Evolutionary conservation across 2,888 invertebrate genomes (phyloP), one percentile per base, ranked within the genome.

Genomic region (Noctua pronuba): DNA sequence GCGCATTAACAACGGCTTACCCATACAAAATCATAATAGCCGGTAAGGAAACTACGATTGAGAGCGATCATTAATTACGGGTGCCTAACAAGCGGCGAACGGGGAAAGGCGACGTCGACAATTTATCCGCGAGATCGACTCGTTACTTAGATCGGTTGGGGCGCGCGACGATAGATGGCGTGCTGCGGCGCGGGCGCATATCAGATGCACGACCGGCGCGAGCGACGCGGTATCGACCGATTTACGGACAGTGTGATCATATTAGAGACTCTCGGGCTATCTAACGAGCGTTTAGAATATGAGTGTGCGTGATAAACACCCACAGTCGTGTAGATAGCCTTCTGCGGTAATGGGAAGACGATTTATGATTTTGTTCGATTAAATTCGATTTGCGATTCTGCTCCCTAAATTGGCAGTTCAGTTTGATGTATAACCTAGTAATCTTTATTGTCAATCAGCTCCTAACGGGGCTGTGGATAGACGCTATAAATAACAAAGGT

Each of bases 81-180:
- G 93, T 91, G 90, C 90, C 91, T 95, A 95, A 95, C 95, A 94
- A 94, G 94, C 94, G 91, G 90, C 89, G 90, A 91, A 91, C 91
- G 91, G 94, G 92, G 92, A 92, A 92, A 92, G 92, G 92, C 92
- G 93, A 93, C 93, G 92, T 91, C 89, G 90, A 90, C 94, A 93
- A 95, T 95, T 94, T 95, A 95, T 95, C 94, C 95, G 91, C 88
- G 86, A 92, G 92, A 94, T 94, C 94, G 93, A 92, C 93, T 94
- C 93, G 95, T 95, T 95, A 95, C 94, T 95, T 95, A 95, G 95
- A 96, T 96, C 95, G 93, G 91, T 86, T 88, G 88, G 85, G 84
- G 80, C 89, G 88, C 88, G 93, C 92, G 94, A 92, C 95, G 95
- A 94, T 95, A 95, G 95, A 95, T 95, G 95, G 95, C 94, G 93